A percentile compares a stretch with the other conserved stretches of the same genome.
Evolutionary conservation across 2,797 vertebrate species (phyloP).

Genomic region (Karalla daura): DNA sequence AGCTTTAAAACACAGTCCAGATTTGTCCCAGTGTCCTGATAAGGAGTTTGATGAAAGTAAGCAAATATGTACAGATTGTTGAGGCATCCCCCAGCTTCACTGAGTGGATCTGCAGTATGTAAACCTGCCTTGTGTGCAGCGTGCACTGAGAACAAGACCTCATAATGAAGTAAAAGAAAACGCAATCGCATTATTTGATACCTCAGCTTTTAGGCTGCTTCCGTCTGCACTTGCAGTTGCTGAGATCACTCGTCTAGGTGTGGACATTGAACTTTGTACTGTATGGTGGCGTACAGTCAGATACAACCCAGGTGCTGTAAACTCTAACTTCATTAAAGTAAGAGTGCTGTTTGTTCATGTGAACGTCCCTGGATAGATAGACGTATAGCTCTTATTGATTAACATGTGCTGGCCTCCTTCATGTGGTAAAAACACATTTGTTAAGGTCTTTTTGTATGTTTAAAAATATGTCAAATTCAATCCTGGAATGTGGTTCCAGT

Average conservation of each 20-base stretch:
- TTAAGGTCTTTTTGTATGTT: background rate
- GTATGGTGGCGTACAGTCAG: background rate
- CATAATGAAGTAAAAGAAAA: background rate
- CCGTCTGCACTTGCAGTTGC: background rate
- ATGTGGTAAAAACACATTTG: conserved; percentile 16
- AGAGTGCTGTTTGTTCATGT: too few species aligned
- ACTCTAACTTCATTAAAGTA: background rate
- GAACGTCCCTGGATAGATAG: too few species aligned
- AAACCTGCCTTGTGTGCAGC: background rate
- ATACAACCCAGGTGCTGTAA: too few species aligned
- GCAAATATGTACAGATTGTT: too few species aligned
- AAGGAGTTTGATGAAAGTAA: too few species aligned
- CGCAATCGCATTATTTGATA: background rate
- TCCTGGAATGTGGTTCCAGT: background rate
- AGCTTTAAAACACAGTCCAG: too few species aligned
- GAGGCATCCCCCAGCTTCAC: background rate
- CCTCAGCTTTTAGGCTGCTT: background rate
- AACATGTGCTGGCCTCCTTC: conserved; percentile 26
- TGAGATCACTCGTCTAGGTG: background rate
- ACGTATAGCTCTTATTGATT: conserved; percentile 41
- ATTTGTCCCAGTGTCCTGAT: too few species aligned
- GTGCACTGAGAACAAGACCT: background rate
- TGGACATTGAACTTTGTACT: background rate
- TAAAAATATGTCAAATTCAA: background rate
- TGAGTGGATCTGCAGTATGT: background rate